Conservation (phyloP, 1,140 invertebrate species). For the Zophobas atratus region DNA sequence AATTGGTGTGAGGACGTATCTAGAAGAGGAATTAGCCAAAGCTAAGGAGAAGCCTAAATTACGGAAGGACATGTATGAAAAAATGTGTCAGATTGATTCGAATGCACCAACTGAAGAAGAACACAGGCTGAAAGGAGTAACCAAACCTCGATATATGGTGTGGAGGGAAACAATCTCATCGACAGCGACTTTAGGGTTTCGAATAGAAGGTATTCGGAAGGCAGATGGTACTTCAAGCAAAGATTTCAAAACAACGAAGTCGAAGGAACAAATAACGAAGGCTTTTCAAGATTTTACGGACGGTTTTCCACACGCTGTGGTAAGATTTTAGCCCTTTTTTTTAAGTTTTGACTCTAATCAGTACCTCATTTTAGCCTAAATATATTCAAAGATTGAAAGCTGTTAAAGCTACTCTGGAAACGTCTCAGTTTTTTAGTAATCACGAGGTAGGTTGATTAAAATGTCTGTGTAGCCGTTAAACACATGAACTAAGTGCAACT, state of each 20-base stretch:
- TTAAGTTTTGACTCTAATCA: conserved; percentile 14
- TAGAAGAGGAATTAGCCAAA: conserved; percentile 95
- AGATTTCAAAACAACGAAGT: conserved; percentile 97
- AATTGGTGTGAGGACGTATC: conserved; percentile 93
- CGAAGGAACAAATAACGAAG: conserved; percentile 84
- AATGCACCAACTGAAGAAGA: conserved; percentile 93
- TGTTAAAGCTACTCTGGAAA: conserved; percentile 85
- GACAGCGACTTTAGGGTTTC: conserved; percentile 93
- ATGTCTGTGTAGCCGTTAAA: no score
- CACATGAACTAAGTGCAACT: no score
- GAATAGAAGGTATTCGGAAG: conserved; percentile 96
- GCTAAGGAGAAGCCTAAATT: conserved; percentile 95
- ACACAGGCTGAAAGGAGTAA: conserved; percentile 89
- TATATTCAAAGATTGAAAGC: conserved; percentile 89
- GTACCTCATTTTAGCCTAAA: conserved; percentile 75
- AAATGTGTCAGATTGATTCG: conserved; percentile 97
- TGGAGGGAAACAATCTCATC: conserved; percentile 98
- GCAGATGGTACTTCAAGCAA: conserved; percentile 91
- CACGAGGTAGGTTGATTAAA: conserved; percentile 79
- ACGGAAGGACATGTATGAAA: conserved; percentile 97
- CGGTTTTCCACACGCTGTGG: conserved; percentile 83
- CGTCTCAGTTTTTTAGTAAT: conserved; percentile 89
- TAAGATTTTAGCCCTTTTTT: conserved; percentile 69
- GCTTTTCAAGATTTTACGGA: conserved; percentile 88
- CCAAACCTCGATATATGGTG: conserved; percentile 97